These are phyloP conservation scores for Agrenia bidenticulata DNA, from an alignment of 2,888 invertebrate species.

Conservation along the genomic window DNA sequence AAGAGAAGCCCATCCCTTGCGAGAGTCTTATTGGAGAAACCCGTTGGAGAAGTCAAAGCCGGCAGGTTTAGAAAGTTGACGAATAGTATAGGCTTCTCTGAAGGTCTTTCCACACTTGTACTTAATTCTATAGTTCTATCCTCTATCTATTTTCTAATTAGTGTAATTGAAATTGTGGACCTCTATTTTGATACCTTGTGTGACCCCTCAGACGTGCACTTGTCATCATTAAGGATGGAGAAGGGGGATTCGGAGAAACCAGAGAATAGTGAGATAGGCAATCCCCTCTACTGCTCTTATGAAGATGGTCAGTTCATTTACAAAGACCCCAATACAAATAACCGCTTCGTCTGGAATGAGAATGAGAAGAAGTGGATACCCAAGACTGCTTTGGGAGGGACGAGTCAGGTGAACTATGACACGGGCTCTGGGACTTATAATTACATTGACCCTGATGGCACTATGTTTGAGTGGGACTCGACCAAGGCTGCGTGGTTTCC, in stretches of 20 bases:
- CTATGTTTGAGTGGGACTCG: slow-evolving; percentile 86
- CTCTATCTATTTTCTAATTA: too few species aligned
- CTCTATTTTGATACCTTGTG: too few species aligned
- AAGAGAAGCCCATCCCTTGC: too few species aligned
- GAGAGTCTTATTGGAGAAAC: too few species aligned
- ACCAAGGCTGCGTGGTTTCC: slow-evolving; percentile 94
- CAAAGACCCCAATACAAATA: slow-evolving; percentile 66
- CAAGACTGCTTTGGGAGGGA: slow-evolving; percentile 49
- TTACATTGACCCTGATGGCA: slow-evolving; percentile 75
- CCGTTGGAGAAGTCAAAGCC: too few species aligned
- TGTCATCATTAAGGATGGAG: too few species aligned
- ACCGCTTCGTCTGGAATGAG: slow-evolving; percentile 68
- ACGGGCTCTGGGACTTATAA: slow-evolving; percentile 77
- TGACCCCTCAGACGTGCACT: too few species aligned
- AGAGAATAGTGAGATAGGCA: slow-evolving; percentile 26
- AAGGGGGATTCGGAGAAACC: slow-evolving; percentile 26
- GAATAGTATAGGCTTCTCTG: too few species aligned
- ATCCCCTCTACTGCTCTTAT: slow-evolving; percentile 48
- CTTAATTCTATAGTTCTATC: too few species aligned
- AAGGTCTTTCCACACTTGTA: too few species aligned
- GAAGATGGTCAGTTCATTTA: slow-evolving; percentile 49
- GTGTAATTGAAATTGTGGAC: too few species aligned
- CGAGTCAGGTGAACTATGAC: slow-evolving; percentile 66
- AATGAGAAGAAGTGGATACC: slow-evolving; percentile 65
- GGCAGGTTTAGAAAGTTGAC: too few species aligned